Conservation (phyloP, 2,797 vertebrate genomes). For the Anas georgica region DNA sequence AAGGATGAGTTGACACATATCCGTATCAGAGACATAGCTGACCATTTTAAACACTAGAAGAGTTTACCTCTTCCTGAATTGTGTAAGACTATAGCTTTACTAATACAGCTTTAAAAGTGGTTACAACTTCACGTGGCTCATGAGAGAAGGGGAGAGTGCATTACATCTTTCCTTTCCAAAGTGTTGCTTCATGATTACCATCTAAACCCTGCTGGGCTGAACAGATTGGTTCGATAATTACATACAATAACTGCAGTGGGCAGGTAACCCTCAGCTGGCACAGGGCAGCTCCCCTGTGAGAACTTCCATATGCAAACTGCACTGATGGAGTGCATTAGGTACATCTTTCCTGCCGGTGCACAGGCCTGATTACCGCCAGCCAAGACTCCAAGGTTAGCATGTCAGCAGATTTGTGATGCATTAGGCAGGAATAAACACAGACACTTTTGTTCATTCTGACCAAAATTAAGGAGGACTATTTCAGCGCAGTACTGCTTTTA, state of each 20-base stretch:
- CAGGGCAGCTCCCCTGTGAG: conserved; percentile 89
- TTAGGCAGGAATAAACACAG: conserved; percentile 89
- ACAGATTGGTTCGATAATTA: conserved; percentile 99
- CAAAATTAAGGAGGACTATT: conserved; percentile 79
- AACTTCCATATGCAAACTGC: conserved; percentile 92
- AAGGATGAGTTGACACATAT: not conserved
- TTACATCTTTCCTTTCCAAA: conserved; percentile 85
- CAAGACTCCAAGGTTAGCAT: conserved; percentile 86
- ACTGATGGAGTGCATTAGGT: conserved; percentile 84
- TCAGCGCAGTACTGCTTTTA: conserved; percentile 66
- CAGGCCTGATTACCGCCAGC: conserved; percentile 85
- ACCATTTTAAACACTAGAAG: not conserved
- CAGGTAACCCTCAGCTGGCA: conserved; percentile 94
- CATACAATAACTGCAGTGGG: conserved; percentile 93
- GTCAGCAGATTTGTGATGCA: conserved; percentile 91
- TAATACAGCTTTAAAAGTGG: conserved; percentile 52
- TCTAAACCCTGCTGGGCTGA: conserved; percentile 93
- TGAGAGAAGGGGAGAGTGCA: conserved; percentile 74
- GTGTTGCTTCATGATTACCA: conserved; percentile 94
- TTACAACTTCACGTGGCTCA: conserved; percentile 65
- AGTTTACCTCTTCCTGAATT: not conserved
- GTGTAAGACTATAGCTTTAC: conserved; percentile 30
- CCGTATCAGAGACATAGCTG: not conserved
- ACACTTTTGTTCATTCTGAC: conserved; percentile 83
- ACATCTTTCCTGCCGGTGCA: conserved; percentile 81